Evolutionary conservation across 2,113 vertebrate genomes (phyloP).

Genomic region (Beaufortia kweichowensis): DNA sequence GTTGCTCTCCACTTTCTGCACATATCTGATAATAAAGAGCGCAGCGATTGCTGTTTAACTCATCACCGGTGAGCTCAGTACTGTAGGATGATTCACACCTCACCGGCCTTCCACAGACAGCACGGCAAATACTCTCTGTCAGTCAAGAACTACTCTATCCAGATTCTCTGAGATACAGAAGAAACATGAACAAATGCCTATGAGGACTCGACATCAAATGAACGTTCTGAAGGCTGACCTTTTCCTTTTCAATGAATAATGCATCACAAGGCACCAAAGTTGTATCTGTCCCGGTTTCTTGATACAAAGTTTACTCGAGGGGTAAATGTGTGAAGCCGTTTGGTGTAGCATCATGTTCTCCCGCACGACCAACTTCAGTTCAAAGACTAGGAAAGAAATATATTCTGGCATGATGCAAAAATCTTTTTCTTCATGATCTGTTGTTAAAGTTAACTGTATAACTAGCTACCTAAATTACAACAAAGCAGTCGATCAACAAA

Average conservation of each 20-base stretch:
- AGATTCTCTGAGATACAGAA: conserved; percentile 6
- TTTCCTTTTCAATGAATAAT: neutral
- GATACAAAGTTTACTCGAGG: neutral
- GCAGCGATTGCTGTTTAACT: neutral
- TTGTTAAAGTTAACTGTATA: too few relatives aligned
- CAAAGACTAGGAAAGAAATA: neutral
- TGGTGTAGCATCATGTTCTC: neutral
- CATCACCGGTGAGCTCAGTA: neutral
- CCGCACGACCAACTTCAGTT: neutral
- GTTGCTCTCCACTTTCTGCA: conserved; percentile 2
- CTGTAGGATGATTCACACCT: too few relatives aligned
- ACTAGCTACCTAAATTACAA: too few relatives aligned
- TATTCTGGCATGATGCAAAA: too few relatives aligned
- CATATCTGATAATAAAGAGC: conserved; percentile 16
- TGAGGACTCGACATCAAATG: conserved; percentile 1
- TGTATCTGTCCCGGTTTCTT: neutral
- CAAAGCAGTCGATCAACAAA: too few relatives aligned
- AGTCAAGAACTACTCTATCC: neutral
- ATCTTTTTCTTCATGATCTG: too few relatives aligned
- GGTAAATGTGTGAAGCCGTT: neutral
- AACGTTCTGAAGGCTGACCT: neutral
- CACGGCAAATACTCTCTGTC: too few relatives aligned
- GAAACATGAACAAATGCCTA: neutral
- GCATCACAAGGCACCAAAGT: conserved; percentile 3
- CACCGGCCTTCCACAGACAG: neutral